A percentile compares a stretch with the other conserved stretches of the same genome.
These are phyloP conservation scores for Conopomorpha cramerella DNA, from an alignment of 1,140 invertebrate species.

Conservation along the genomic window DNA sequence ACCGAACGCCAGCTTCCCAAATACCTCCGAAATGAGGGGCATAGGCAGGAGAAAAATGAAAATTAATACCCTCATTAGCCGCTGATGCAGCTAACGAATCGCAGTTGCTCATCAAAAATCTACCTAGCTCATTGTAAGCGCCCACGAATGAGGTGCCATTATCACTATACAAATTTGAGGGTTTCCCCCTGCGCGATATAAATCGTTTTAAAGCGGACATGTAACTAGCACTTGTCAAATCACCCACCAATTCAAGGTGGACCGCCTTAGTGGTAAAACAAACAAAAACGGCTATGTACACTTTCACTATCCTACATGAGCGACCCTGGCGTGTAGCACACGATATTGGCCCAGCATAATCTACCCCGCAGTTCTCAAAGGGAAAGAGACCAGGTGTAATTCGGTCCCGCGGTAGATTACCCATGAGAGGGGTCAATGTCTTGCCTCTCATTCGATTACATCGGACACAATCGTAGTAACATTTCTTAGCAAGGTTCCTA, in stretches of 20 bases:
- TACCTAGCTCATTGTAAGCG: slow-evolving; percentile 1
- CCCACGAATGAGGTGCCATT: no score
- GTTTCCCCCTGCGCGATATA: slow-evolving; percentile 17
- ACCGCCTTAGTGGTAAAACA: no score
- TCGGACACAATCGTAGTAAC: no score
- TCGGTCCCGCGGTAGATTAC: background rate
- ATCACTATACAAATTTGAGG: slow-evolving; percentile 16
- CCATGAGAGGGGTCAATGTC: no score
- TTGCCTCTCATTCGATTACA: no score
- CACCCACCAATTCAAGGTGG: no score
- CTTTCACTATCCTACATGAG: no score
- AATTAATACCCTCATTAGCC: slow-evolving; percentile 1
- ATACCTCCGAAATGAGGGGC: no score
- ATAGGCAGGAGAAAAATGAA: no score
- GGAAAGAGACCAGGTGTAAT: background rate
- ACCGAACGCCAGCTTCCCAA: no score
- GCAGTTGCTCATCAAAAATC: slow-evolving; percentile 2
- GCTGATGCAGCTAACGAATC: background rate
- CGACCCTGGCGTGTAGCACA: slow-evolving; percentile 9
- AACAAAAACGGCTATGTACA: no score
- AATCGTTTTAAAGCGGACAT: slow-evolving; percentile 28
- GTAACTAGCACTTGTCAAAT: slow-evolving; percentile 19
- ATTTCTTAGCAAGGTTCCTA: no score
- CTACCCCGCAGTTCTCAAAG: background rate
- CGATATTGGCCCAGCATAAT: slow-evolving; percentile 6